Conservation (phyloP, 2,888 invertebrate species). For the Euphydryas editha region DNA sequence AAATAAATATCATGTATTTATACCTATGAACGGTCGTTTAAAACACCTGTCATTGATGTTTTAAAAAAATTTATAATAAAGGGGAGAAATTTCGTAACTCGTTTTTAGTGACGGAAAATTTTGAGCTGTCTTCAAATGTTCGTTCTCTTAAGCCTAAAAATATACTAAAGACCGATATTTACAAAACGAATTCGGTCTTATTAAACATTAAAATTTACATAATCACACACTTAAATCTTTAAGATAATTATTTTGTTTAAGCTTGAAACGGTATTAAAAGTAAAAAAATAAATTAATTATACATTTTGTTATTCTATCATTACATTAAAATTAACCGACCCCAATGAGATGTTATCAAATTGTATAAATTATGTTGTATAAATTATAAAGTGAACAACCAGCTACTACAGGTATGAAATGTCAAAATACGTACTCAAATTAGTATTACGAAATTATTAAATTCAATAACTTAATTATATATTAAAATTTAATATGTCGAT, state of each 20-base stretch:
- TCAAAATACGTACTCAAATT: constrained; percentile 4
- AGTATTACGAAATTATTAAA: constrained; percentile 5
- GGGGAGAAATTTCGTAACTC: too few species aligned
- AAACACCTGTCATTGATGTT: too few species aligned
- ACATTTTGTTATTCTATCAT: not conserved
- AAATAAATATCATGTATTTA: too few species aligned
- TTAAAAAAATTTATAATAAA: too few species aligned
- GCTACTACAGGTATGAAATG: not conserved
- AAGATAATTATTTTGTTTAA: not conserved
- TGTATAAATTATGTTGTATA: not conserved
- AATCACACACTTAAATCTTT: too few species aligned
- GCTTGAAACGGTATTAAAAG: not conserved
- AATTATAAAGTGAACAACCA: not conserved
- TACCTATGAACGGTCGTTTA: too few species aligned
- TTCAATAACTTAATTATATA: constrained; percentile 6
- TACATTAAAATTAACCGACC: not conserved
- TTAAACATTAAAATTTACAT: too few species aligned
- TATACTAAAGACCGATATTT: too few species aligned
- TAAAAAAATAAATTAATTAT: not conserved
- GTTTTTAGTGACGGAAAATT: too few species aligned
- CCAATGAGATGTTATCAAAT: not conserved
- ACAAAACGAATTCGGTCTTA: too few species aligned
- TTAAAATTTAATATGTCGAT: not conserved
- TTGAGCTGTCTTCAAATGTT: too few species aligned
- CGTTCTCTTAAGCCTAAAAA: too few species aligned